These are phyloP conservation scores for Chymomyza caudatula DNA, from an alignment of 2,888 invertebrate genomes.

Conservation along the genomic window DNA sequence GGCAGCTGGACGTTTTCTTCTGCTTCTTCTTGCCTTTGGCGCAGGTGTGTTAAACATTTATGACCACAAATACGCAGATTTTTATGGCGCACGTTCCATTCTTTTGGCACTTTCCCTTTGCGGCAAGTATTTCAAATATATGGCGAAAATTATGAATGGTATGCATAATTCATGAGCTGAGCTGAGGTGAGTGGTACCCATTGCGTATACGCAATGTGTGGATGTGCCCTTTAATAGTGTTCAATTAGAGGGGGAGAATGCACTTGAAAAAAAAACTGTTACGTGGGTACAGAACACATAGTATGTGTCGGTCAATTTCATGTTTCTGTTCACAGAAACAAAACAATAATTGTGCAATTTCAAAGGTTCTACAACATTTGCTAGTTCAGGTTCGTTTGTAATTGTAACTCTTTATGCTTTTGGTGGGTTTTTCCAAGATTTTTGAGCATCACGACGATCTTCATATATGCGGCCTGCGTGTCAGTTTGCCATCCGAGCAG, in stretches of 20 bases:
- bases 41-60: constrained; percentile 72
- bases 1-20: constrained; percentile 10
- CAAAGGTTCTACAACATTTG: too few relatives aligned
- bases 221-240: not conserved
- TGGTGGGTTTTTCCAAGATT: too few relatives aligned
- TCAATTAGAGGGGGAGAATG: not conserved
- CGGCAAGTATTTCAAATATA: constrained; percentile 18
- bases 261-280: not conserved
- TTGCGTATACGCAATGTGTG: constrained; percentile 60
- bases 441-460: too few relatives aligned
- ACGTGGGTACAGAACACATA: too few relatives aligned
- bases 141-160: constrained; percentile 60
- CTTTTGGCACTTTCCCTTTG: constrained; percentile 39
- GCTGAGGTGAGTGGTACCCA: constrained; percentile 62
- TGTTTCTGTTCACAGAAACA: too few relatives aligned
- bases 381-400: too few relatives aligned
- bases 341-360: too few relatives aligned
- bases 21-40: constrained; percentile 18
- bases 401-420: too few relatives aligned
- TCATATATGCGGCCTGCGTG: too few relatives aligned
- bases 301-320: too few relatives aligned
- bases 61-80: constrained; percentile 46
- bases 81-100: not conserved
- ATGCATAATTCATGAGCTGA: constrained; percentile 69
- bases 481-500: too few relatives aligned